Percentiles rank a stretch among this genome's conserved stretches.
Evolutionary conservation across 2,113 vertebrate genomes (phyloP).

Genomic region (Ptilonorhynchus violaceus): DNA sequence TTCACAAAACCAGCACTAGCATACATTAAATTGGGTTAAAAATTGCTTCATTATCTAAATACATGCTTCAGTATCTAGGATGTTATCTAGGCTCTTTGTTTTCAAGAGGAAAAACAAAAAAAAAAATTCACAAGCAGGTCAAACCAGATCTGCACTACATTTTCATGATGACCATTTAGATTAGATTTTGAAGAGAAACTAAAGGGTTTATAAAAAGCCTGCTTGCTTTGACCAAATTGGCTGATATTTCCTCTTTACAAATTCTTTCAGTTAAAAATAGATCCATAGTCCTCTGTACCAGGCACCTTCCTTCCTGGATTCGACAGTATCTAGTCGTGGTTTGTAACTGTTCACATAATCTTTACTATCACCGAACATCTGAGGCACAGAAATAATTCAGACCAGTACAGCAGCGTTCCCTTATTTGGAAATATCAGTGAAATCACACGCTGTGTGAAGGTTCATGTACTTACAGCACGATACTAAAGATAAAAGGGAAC

Average conservation of each 20-base stretch:
- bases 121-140: neutral
- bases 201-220: neutral
- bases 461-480: neutral
- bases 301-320: neutral
- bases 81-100: neutral
- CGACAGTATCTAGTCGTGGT: neutral
- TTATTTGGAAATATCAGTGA: neutral
- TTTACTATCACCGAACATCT: neutral
- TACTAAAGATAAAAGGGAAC: neutral
- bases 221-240: neutral
- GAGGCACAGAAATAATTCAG: neutral
- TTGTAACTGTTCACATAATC: neutral
- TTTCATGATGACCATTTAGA: neutral
- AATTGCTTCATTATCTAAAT: neutral
- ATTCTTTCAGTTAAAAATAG: neutral
- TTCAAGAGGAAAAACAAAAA: neutral
- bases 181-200: neutral
- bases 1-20: neutral
- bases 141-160: neutral
- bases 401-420: neutral
- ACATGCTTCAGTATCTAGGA: neutral
- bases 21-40: neutral
- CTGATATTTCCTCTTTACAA: neutral
- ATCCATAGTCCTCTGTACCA: neutral
- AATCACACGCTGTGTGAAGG: neutral